Conservation (phyloP, 2,113 vertebrate genomes). For the Buteo buteo region DNA sequence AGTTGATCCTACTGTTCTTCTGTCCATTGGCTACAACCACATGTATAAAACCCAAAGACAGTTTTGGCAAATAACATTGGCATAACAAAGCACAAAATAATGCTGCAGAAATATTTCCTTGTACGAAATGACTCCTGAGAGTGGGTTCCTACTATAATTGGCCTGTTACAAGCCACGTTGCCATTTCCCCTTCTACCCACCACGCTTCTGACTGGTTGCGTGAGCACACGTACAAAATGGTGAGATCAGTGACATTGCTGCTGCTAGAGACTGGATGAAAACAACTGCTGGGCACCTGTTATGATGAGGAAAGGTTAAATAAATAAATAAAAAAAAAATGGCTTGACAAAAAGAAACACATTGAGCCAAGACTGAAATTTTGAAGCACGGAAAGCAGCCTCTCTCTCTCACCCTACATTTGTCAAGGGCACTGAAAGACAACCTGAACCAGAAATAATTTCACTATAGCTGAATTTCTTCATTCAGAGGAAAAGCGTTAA, state of each 20-base stretch:
- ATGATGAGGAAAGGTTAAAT: neutral
- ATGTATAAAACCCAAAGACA: neutral
- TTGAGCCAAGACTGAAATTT: neutral
- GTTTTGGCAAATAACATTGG: neutral
- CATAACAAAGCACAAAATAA: neutral
- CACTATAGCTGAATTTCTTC: neutral
- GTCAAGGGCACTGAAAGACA: neutral
- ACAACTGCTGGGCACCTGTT: neutral
- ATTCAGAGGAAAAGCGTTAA: neutral
- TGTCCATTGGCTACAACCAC: neutral
- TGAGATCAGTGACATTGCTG: neutral
- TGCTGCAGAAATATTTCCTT: neutral
- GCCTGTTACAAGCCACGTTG: neutral
- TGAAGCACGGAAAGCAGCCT: neutral
- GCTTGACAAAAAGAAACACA: neutral
- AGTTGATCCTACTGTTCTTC: neutral
- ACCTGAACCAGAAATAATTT: neutral
- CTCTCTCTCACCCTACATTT: neutral
- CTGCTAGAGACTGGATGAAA: neutral
- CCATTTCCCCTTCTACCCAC: neutral
- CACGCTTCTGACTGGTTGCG: fast-evolving
- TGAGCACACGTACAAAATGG: neutral
- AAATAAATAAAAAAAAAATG: neutral
- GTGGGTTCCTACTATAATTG: neutral
- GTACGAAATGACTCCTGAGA: neutral